phyloP scores from a whole-genome alignment of 2,797 vertebrate genomes.

The Nyctalus aviator region DNA sequence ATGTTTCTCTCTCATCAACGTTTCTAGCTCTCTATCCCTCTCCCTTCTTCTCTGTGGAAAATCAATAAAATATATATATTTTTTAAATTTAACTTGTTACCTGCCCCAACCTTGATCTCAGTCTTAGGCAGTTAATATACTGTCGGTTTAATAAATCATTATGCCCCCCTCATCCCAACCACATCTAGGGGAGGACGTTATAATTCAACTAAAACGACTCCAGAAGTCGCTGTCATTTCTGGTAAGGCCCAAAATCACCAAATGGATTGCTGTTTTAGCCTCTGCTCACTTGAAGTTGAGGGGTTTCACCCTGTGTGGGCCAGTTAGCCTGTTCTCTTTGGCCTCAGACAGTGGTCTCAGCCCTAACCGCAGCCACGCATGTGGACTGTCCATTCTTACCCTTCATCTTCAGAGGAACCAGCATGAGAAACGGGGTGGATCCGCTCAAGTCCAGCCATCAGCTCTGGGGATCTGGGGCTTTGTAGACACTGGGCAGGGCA shows the following conservation, averaged over 20 bases:
- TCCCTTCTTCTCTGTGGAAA: no score
- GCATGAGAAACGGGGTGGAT: neutral
- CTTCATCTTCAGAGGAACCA: neutral
- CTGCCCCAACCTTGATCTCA: neutral
- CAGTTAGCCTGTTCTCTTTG: neutral
- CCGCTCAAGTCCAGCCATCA: neutral
- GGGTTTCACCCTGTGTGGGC: neutral
- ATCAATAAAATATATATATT: no score
- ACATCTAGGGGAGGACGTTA: neutral
- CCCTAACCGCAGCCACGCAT: fast-evolving
- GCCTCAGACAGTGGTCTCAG: neutral
- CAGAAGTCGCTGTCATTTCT: neutral
- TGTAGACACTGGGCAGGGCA: neutral
- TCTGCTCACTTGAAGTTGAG: neutral
- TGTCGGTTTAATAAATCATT: neutral
- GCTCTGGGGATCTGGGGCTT: neutral
- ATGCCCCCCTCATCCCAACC: neutral
- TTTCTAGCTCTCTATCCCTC: no score
- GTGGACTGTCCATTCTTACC: neutral
- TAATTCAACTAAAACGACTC: neutral
- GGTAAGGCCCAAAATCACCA: neutral
- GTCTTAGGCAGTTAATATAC: neutral
- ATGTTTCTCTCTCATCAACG: no score
- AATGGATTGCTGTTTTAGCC: neutral
- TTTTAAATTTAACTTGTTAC: neutral